Conservation (phyloP, 2,113 vertebrate species). For the Macrotus californicus region DNA sequence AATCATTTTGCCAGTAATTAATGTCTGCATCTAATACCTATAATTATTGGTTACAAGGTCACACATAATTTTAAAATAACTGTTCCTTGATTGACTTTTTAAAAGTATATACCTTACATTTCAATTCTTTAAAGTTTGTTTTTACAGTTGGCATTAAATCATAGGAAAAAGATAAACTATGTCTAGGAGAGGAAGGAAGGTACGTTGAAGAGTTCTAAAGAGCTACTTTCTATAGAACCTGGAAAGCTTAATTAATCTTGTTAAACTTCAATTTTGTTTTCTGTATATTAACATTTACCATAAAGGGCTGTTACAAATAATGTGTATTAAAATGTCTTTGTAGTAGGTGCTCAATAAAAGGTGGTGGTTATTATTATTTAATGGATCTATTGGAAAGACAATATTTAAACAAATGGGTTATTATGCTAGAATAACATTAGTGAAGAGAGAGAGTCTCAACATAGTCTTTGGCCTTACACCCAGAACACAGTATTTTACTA, state of each 20-base stretch:
- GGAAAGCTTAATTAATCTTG: slow-evolving; percentile 6
- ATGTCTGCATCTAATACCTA: slow-evolving; percentile 60
- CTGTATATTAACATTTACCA: neutral
- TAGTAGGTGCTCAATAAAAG: neutral
- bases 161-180: neutral
- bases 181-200: neutral
- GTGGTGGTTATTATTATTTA: neutral
- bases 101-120: neutral
- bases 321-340: neutral
- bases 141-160: neutral
- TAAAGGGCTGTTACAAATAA: neutral
- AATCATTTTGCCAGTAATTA: slow-evolving; percentile 70
- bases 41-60: slow-evolving; percentile 20
- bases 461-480: neutral
- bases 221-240: neutral
- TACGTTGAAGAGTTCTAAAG: neutral
- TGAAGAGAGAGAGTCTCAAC: neutral
- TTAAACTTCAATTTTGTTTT: neutral
- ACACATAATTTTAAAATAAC: slow-evolving; percentile 34
- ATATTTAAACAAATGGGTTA: slow-evolving; percentile 6
- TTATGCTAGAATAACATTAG: neutral
- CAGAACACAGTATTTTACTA: neutral
- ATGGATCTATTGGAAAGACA: neutral
- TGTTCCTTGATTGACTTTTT: neutral
- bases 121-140: neutral